phyloP scores from a whole-genome alignment of 2,888 invertebrate genomes.

The Tigriopus californicus region DNA sequence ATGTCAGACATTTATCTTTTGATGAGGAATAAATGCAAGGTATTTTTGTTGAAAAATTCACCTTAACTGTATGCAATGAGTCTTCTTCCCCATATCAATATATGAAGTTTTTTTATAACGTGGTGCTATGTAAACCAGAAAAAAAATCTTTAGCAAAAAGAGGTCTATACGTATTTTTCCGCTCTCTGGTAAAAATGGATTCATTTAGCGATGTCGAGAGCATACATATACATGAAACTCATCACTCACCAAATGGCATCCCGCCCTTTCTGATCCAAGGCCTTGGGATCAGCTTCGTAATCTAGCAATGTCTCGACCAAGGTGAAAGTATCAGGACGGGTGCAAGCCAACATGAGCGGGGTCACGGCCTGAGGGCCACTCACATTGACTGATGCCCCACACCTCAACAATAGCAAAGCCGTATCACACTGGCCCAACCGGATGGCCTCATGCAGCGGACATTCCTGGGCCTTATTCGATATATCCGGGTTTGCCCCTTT shows the following conservation, averaged over 20 bases:
- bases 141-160: too few species aligned
- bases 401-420: not conserved
- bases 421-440: not conserved
- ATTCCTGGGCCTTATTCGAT: not conserved
- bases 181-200: too few species aligned
- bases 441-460: not conserved
- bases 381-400: not conserved
- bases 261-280: not conserved
- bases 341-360: conserved; percentile 2
- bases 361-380: not conserved
- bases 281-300: conserved; percentile 1
- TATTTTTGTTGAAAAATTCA: too few species aligned
- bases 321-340: not conserved
- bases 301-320: not conserved
- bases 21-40: too few species aligned
- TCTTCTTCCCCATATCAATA: too few species aligned
- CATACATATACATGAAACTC: too few species aligned
- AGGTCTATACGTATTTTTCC: too few species aligned
- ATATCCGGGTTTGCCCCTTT: conserved; percentile 4
- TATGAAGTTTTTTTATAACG: too few species aligned
- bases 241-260: not conserved
- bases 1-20: too few species aligned
- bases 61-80: too few species aligned
- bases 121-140: too few species aligned
- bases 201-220: too few species aligned